These are phyloP conservation scores for Baryphthengus martii DNA, from an alignment of 2,113 vertebrate genomes.

Conservation along the genomic window DNA sequence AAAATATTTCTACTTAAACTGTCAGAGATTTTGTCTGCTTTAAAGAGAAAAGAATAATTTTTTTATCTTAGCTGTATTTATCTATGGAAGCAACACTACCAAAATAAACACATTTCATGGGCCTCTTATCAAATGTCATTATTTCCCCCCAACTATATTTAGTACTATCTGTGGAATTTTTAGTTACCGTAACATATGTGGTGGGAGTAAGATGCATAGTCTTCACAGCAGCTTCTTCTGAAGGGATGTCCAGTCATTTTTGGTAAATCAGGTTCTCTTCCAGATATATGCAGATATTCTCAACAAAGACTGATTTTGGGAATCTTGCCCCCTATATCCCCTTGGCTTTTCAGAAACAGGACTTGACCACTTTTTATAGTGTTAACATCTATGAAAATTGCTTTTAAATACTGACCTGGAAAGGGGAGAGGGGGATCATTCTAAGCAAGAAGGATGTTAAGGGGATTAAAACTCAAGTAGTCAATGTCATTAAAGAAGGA, in stretches of 20 bases:
- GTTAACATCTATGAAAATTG: background rate
- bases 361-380: background rate
- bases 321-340: background rate
- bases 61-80: background rate
- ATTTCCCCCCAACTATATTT: background rate
- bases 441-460: background rate
- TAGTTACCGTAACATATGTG: background rate
- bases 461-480: background rate
- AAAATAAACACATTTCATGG: background rate
- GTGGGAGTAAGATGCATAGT: background rate
- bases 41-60: background rate
- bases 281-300: background rate
- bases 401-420: background rate
- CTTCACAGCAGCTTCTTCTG: background rate
- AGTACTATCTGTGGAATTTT: background rate
- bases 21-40: background rate
- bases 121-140: background rate
- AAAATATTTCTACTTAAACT: background rate
- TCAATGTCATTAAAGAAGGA: background rate
- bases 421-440: background rate
- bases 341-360: background rate
- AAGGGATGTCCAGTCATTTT: background rate
- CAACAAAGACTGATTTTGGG: background rate
- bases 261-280: background rate
- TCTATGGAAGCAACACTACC: background rate